Evolutionary conservation across 2,797 vertebrate genomes (phyloP), one percentile per base, ranked within the genome.

Genomic region (Smutsia gigantea): DNA sequence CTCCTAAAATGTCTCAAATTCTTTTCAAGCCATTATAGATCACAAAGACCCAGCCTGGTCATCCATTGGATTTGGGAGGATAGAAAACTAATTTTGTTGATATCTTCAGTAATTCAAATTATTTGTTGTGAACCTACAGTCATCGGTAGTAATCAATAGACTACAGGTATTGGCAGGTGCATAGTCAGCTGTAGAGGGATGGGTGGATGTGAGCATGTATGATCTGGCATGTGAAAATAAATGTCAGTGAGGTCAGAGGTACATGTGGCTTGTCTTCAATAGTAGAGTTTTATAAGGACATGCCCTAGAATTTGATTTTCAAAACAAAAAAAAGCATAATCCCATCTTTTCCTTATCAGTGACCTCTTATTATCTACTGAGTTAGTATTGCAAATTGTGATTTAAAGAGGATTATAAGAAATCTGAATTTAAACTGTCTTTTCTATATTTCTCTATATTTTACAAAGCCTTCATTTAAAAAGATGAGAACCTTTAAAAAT

Each of bases 381-480:
- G 74, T 90, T 83, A 83, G 5, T 94, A 68, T 13, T 78, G 4
- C 9, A 69, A 66, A 59, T 53, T 69, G 46, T 84, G 18, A 46
- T 89, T 63, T 42, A 55, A 55, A 71, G 19, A 87, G 15, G 7
- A 37, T 69, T 92, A 78, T 46, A 49, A 83, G 14, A 81, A 89
- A 25, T 86, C 12, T 66, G 3, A 84, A 49, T n/a, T 51, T 77
- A 37, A 93, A 82, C 1, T 63, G 12, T 13, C 1, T 46, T 79
- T 92, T 83, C 34, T 8, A n/a, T 74, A 42, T 72, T 77, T 88
- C 46, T 87, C 27, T 77, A 14, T 55, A 68, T 71, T 72, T 90
- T 77, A 71, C 14, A 96, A 94, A 51, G 18, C 7, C 82, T 72
- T 95, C 59, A 59, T 53, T 94, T 13, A 37, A 82, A 71, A 93